Base-by-base conservation (phyloP, 2,888 invertebrate genomes). In the Tineola bisselliella region DNA sequence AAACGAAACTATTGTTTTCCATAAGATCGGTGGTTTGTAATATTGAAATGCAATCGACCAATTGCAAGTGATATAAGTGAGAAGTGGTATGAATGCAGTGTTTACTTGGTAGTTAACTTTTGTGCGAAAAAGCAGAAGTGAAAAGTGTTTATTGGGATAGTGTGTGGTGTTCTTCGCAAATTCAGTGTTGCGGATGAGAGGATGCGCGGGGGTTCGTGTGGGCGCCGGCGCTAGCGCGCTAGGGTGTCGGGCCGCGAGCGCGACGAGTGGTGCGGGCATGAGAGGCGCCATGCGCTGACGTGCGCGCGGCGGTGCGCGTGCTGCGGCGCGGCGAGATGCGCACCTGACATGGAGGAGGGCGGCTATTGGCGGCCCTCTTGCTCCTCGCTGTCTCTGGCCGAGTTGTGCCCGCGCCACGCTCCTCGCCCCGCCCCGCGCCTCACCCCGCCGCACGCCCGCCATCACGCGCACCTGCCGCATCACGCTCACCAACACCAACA, bases 161-260 rank as follows among this genome's bases (percentile, higher is more conserved):
- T 66, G 63, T 48, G 17, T 48, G n/a, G 48, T 48, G 63, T 66
- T 64, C 63, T 63, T 63, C 65, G 63, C 62, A 64, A 63, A 65
- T 13, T 48, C 15, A 48, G 48, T 48, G 48, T 48, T 18, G 56
- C 56, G 56, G 69, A 80, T 82, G 82, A 75, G 75, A 83, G 76
- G 77, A 86, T 84, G 84, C 76, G 77, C 75, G 74, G 74, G 74
- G 77, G 80, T 76, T 76, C 76, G 75, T 76, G 79, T 79, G 74
- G 74, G 74, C 77, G 81, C 76, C 76, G 77, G 75, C 77, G 79
- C 79, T 81, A 81, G 75, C 73, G 74, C 69, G 69, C 69, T 70
- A 86, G 84, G 81, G 86, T 87, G 86, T 86, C 86, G 86, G 86
- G 84, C 69, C 84, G 84, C 77, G 86, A 84, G 82, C 82, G 83